These are phyloP conservation scores for Miltochrista miniata DNA, from an alignment of 2,888 invertebrate genomes.

Conservation along the genomic window DNA sequence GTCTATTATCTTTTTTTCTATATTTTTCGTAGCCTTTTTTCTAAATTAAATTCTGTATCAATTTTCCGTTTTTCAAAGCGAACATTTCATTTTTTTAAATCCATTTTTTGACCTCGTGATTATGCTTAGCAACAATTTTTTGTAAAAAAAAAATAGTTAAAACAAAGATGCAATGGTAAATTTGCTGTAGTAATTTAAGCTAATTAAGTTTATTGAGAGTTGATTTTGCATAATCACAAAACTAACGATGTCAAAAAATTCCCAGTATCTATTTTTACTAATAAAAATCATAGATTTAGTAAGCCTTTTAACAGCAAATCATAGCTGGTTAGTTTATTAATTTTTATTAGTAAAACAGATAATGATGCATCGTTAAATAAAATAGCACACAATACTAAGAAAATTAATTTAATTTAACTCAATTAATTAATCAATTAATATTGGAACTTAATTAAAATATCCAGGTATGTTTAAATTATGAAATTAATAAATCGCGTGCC, in stretches of 20 bases:
- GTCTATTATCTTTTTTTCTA: constrained; percentile 41
- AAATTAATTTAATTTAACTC: neutral
- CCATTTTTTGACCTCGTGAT: constrained; percentile 48
- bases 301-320: constrained; percentile 21
- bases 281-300: constrained; percentile 34
- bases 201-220: constrained; percentile 9
- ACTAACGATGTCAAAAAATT: constrained; percentile 25
- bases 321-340: constrained; percentile 13
- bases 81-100: constrained; percentile 45
- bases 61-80: constrained; percentile 69
- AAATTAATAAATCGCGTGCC: constrained; percentile 2
- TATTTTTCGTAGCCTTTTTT: constrained; percentile 40
- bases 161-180: no score
- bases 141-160: no score
- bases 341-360: constrained; percentile 42
- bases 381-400: constrained; percentile 3
- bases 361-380: neutral
- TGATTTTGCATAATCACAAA: constrained; percentile 25
- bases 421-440: neutral
- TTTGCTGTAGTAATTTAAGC: neutral
- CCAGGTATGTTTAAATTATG: constrained; percentile 11
- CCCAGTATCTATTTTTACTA: constrained; percentile 34
- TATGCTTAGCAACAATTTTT: constrained; percentile 27
- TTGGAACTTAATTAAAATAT: neutral
- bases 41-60: constrained; percentile 64